phyloP scores from a whole-genome alignment of 2,888 invertebrate genomes.

The Orthonevra nobilis region DNA sequence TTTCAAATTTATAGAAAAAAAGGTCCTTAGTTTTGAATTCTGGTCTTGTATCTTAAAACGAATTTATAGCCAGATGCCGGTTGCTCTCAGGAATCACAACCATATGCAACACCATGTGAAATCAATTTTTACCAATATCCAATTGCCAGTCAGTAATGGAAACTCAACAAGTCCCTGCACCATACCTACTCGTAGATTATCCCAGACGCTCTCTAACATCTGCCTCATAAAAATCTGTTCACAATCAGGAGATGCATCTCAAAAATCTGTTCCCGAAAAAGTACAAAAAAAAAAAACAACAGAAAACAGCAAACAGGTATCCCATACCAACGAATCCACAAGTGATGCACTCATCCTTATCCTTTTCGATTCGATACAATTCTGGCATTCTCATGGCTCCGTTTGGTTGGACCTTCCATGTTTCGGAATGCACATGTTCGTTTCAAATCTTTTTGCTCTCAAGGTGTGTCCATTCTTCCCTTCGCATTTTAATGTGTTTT shows the following conservation, averaged over 20 bases:
- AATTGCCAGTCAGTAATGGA: no score
- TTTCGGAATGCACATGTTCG: slow-evolving; percentile 57
- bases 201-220: slow-evolving; percentile 18
- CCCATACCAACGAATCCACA: slow-evolving; percentile 21
- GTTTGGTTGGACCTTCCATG: slow-evolving; percentile 31
- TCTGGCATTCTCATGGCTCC: slow-evolving; percentile 32
- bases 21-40: no score
- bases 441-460: slow-evolving; percentile 56
- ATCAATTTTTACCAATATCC: no score
- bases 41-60: no score
- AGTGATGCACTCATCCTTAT: slow-evolving; percentile 45
- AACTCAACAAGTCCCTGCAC: slow-evolving; percentile 20
- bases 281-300: not conserved
- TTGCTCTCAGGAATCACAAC: no score
- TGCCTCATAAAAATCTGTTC: slow-evolving; percentile 56
- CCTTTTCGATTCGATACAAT: slow-evolving; percentile 43
- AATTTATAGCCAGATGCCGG: no score
- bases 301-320: slow-evolving; percentile 52
- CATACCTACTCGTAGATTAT: not conserved
- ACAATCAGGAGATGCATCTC: slow-evolving; percentile 33
- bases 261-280: slow-evolving; percentile 52
- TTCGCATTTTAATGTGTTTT: slow-evolving; percentile 48
- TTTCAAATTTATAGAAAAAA: no score
- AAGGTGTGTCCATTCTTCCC: slow-evolving; percentile 49
- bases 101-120: no score